Percentiles rank a stretch among this genome's conserved stretches.
Evolutionary conservation across 1,140 invertebrate genomes (phyloP).

Genomic region (Zaprionus nigranus): DNA sequence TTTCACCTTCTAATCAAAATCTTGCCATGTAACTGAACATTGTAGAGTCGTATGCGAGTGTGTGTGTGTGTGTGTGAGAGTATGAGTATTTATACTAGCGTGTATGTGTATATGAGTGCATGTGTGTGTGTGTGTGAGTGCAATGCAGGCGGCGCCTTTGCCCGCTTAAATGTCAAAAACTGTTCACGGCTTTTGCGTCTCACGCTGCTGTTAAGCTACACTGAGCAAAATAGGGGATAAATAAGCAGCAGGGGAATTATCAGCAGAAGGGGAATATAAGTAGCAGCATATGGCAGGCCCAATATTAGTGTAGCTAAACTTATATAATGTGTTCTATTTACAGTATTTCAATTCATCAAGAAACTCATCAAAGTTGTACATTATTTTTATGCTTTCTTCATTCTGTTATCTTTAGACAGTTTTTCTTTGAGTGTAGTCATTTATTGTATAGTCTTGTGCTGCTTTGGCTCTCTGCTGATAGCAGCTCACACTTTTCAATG

Average conservation of each 20-base stretch:
- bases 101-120: conserved; percentile 10
- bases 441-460: conserved; percentile 2
- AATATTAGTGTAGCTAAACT: too few relatives aligned
- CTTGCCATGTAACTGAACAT: conserved; percentile 51
- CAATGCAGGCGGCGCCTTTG: conserved; percentile 65
- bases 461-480: conserved; percentile 32
- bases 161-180: conserved; percentile 74
- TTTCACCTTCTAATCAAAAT: conserved; percentile 83
- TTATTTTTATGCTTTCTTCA: neutral
- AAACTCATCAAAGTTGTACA: neutral
- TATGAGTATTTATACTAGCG: neutral
- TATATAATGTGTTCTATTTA: too few relatives aligned
- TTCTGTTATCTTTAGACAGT: neutral
- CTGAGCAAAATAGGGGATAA: neutral
- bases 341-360: neutral
- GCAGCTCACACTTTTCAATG: conserved; percentile 58
- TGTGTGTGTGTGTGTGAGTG: conserved; percentile 28
- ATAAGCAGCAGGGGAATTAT: too few relatives aligned
- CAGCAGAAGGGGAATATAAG: too few relatives aligned
- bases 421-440: conserved; percentile 24
- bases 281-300: too few relatives aligned
- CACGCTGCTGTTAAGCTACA: conserved; percentile 34
- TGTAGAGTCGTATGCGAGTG: conserved; percentile 28
- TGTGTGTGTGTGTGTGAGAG: conserved; percentile 1
- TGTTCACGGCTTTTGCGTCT: conserved; percentile 55